phyloP scores from a whole-genome alignment of 2,113 vertebrate genomes.

The Halcyon senegalensis region DNA sequence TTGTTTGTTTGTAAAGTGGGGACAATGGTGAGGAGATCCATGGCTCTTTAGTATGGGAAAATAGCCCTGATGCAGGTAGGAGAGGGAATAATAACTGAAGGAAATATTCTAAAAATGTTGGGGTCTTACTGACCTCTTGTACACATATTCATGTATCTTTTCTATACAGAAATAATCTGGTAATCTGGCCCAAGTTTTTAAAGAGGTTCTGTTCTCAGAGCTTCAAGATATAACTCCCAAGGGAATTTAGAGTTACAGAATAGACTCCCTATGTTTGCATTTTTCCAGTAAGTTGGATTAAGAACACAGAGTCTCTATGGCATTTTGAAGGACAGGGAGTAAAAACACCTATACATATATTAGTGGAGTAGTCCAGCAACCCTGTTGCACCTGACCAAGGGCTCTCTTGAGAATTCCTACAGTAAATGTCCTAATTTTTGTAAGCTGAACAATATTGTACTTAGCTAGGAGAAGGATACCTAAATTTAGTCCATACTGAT shows the following conservation, averaged over 20 bases:
- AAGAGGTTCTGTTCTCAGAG: neutral
- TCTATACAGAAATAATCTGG: neutral
- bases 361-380: neutral
- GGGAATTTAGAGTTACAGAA: neutral
- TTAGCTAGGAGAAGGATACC: neutral
- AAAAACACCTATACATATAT: neutral
- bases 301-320: neutral
- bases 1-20: neutral
- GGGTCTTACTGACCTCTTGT: neutral
- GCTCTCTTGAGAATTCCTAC: neutral
- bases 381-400: neutral
- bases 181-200: neutral
- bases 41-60: neutral
- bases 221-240: neutral
- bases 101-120: neutral
- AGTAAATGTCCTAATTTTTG: neutral
- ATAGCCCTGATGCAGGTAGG: neutral
- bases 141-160: neutral
- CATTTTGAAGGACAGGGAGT: neutral
- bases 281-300: neutral
- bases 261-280: neutral
- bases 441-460: neutral
- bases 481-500: neutral
- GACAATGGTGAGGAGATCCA: neutral
- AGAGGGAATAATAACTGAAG: neutral